Evolutionary conservation across 2,797 vertebrate species (phyloP).

Genomic region (Sciurus carolinensis): DNA sequence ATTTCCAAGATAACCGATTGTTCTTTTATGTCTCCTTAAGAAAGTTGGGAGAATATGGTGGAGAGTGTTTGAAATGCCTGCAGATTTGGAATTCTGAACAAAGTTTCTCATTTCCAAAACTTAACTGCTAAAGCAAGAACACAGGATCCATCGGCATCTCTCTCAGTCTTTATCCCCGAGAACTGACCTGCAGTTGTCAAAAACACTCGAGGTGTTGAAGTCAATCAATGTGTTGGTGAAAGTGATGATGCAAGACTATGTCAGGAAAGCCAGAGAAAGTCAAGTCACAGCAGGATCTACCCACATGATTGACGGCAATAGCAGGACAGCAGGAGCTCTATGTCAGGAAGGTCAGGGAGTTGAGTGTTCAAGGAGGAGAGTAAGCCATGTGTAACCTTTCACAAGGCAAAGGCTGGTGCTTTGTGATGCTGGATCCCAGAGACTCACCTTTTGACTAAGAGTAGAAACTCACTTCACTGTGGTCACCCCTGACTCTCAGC

Average conservation of each 20-base stretch:
- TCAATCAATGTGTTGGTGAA: background rate
- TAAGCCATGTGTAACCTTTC: background rate
- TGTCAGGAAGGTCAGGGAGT: background rate
- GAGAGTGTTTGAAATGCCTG: conserved; percentile 6
- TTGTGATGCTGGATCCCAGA: background rate
- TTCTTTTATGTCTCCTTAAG: conserved; percentile 40
- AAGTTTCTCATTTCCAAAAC: background rate
- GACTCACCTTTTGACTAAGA: background rate
- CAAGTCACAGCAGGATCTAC: background rate
- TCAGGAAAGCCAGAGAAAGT: background rate
- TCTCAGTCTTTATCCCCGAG: background rate
- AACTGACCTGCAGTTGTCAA: conserved; percentile 2
- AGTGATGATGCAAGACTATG: background rate
- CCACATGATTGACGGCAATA: background rate
- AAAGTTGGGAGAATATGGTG: background rate
- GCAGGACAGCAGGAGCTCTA: background rate
- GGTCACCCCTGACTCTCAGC: rapidly evolving
- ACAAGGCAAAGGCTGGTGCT: background rate
- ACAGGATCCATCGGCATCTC: background rate
- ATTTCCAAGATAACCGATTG: background rate
- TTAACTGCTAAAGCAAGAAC: background rate
- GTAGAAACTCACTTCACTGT: background rate
- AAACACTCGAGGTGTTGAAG: background rate
- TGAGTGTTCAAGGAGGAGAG: background rate
- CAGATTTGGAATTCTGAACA: conserved; percentile 24